Evolutionary conservation across 1,140 invertebrate species (phyloP).

Genomic region (Drosophila equinoxialis): DNA sequence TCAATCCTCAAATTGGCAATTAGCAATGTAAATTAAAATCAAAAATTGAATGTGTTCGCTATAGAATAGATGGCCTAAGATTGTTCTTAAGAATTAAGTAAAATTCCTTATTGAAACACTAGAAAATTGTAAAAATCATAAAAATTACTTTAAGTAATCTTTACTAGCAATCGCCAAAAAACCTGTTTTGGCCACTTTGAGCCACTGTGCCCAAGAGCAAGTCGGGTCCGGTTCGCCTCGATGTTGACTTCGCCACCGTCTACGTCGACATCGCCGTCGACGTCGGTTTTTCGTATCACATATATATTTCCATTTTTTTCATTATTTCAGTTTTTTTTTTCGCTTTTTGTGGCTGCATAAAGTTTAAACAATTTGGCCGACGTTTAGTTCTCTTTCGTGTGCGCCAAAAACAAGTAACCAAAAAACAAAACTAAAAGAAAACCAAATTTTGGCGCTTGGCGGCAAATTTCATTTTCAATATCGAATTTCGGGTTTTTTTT

Average conservation of each 20-base stretch:
- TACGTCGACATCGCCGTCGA: slow-evolving; percentile 14
- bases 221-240: slow-evolving; percentile 8
- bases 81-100: too few species aligned
- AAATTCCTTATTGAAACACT: too few species aligned
- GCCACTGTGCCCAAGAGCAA: slow-evolving; percentile 4
- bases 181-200: neutral
- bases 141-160: too few species aligned
- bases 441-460: slow-evolving; percentile 16
- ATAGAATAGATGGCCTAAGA: too few species aligned
- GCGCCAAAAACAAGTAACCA: slow-evolving; percentile 71
- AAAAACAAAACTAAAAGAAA: slow-evolving; percentile 30
- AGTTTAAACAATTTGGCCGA: slow-evolving; percentile 66
- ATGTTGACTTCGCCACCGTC: slow-evolving; percentile 3
- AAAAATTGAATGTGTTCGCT: too few species aligned
- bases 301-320: slow-evolving; percentile 5
- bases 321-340: slow-evolving; percentile 32
- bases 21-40: too few species aligned
- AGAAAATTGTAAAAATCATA: too few species aligned
- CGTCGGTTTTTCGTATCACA: slow-evolving; percentile 21
- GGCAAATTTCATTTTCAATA: slow-evolving; percentile 27
- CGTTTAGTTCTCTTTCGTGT: slow-evolving; percentile 72
- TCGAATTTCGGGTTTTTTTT: slow-evolving; percentile 23
- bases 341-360: slow-evolving; percentile 60
- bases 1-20: too few species aligned
- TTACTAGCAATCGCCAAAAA: too few species aligned